A percentile compares a stretch with the other conserved stretches of the same genome.
Evolutionary conservation across 1,140 invertebrate genomes (phyloP).

Genomic region (Phocides pigmalion): DNA sequence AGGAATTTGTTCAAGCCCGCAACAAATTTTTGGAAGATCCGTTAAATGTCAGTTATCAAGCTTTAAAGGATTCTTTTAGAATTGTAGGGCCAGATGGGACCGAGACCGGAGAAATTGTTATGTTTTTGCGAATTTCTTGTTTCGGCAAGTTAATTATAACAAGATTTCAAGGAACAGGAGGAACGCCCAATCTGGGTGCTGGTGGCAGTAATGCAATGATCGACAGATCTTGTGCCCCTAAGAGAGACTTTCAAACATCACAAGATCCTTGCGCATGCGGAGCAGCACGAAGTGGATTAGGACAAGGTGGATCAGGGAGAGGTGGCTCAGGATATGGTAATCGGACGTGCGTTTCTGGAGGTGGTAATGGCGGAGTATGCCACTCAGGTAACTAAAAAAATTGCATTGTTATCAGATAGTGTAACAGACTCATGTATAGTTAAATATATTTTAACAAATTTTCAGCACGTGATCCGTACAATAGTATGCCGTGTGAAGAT

Average conservation of each 20-base stretch:
- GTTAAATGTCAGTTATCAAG: slow-evolving; percentile 69
- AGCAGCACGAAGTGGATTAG: slow-evolving; percentile 40
- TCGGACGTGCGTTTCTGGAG: slow-evolving; percentile 40
- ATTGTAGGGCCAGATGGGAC: slow-evolving; percentile 72
- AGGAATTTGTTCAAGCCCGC: slow-evolving; percentile 72
- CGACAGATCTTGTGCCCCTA: slow-evolving; percentile 65
- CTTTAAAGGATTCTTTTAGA: slow-evolving; percentile 85
- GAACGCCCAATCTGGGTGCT: slow-evolving; percentile 46
- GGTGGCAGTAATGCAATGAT: slow-evolving; percentile 43
- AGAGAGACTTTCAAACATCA: slow-evolving; percentile 57
- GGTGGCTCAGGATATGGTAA: slow-evolving; percentile 18
- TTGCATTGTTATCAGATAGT: not conserved
- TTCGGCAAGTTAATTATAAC: slow-evolving; percentile 88
- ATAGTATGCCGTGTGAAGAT: slow-evolving; percentile 69
- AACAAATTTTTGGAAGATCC: slow-evolving; percentile 71
- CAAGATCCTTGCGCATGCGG: slow-evolving; percentile 69
- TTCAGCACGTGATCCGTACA: slow-evolving; percentile 67
- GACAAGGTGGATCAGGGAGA: slow-evolving; percentile 19
- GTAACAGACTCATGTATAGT: not conserved
- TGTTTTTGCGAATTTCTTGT: slow-evolving; percentile 85
- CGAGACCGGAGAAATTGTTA: slow-evolving; percentile 81
- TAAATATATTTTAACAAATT: slow-evolving; percentile 1
- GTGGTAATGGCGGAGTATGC: slow-evolving; percentile 49
- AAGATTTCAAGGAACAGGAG: slow-evolving; percentile 83
- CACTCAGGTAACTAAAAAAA: slow-evolving; percentile 49